These are phyloP conservation scores for Ophion ventricosus DNA, from an alignment of 2,888 invertebrate species.

Conservation along the genomic window DNA sequence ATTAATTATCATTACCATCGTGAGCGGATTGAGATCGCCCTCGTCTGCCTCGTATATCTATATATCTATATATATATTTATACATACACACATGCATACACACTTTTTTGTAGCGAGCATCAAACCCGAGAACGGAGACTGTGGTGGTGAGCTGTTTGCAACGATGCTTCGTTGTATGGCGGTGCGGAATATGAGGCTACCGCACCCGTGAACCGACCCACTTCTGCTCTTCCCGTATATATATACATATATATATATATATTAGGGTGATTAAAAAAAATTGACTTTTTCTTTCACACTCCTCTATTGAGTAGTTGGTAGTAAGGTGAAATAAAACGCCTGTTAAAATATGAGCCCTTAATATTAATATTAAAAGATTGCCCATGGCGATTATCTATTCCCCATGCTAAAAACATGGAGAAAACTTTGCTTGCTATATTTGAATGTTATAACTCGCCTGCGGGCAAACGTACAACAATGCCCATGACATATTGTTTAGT, in stretches of 20 bases:
- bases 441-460: too few relatives aligned
- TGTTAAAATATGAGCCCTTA: too few relatives aligned
- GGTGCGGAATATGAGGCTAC: slow-evolving; percentile 74
- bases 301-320: too few relatives aligned
- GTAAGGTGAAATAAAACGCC: too few relatives aligned
- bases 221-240: slow-evolving; percentile 70
- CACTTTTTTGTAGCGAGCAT: slow-evolving; percentile 9
- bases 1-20: slow-evolving; percentile 80
- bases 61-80: neutral
- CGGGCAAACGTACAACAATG: too few relatives aligned
- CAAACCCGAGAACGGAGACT: slow-evolving; percentile 38
- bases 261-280: too few relatives aligned
- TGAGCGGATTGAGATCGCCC: slow-evolving; percentile 72
- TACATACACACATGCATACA: neutral
- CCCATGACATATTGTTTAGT: too few relatives aligned
- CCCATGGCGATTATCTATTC: too few relatives aligned
- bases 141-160: slow-evolving; percentile 30
- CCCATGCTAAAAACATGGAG: too few relatives aligned
- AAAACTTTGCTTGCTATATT: too few relatives aligned
- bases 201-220: slow-evolving; percentile 80
- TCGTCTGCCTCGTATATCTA: slow-evolving; percentile 24
- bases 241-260: slow-evolving; percentile 20
- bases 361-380: too few relatives aligned
- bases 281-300: too few relatives aligned
- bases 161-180: slow-evolving; percentile 61